These are phyloP conservation scores for Horisme vitalbata DNA, from an alignment of 2,888 invertebrate genomes.

Conservation along the genomic window DNA sequence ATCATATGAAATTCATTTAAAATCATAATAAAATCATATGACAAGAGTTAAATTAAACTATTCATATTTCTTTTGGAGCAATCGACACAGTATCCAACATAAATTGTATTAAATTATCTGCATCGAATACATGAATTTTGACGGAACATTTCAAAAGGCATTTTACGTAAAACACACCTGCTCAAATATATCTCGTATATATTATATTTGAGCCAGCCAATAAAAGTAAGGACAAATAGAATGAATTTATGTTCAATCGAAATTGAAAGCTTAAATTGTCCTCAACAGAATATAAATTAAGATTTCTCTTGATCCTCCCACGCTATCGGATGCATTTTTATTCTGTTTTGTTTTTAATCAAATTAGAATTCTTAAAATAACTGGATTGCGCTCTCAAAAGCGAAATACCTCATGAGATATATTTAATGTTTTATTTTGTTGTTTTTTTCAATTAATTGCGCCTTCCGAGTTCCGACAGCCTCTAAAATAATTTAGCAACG, in stretches of 20 bases:
- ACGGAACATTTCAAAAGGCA: slow-evolving; percentile 11
- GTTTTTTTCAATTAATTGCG: slow-evolving; percentile 30
- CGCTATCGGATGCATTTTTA: slow-evolving; percentile 43
- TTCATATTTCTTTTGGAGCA: slow-evolving; percentile 42
- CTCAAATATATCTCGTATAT: slow-evolving; percentile 7
- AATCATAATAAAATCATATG: no score
- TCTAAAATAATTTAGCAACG: neutral
- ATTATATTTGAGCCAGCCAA: slow-evolving; percentile 18
- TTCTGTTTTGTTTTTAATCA: slow-evolving; percentile 50
- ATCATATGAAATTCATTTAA: no score
- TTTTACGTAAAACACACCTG: slow-evolving; percentile 22
- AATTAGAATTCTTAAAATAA: slow-evolving; percentile 67
- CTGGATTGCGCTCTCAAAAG: slow-evolving; percentile 43
- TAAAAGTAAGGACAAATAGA: slow-evolving; percentile 24
- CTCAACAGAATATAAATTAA: slow-evolving; percentile 42
- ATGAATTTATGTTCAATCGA: slow-evolving; percentile 22
- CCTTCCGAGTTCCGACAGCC: slow-evolving; percentile 26
- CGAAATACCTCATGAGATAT: slow-evolving; percentile 52
- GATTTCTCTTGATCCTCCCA: slow-evolving; percentile 47
- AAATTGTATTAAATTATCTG: slow-evolving; percentile 46
- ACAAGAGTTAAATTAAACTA: neutral
- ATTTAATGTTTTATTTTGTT: slow-evolving; percentile 45
- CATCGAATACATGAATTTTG: slow-evolving; percentile 22
- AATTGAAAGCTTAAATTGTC: slow-evolving; percentile 31
- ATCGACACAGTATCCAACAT: slow-evolving; percentile 43